These are phyloP conservation scores for Drosophila siamana DNA, from an alignment of 2,888 invertebrate species.

Conservation along the genomic window DNA sequence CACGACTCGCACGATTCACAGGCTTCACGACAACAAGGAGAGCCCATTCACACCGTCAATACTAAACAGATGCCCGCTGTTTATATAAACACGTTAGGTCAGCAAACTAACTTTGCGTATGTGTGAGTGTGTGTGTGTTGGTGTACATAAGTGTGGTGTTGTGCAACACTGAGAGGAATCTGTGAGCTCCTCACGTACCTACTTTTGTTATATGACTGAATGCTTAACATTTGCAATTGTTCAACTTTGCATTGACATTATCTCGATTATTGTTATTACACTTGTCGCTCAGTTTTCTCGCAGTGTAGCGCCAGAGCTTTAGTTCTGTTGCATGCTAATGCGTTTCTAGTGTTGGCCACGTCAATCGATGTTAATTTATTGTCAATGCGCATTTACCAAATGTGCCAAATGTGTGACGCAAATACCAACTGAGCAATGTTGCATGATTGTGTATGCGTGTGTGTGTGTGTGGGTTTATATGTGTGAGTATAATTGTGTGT, in stretches of 20 bases:
- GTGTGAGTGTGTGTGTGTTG: conserved; percentile 1
- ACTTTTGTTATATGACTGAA: too few species aligned
- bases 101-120: conserved; percentile 4
- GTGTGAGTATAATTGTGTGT: conserved; percentile 53
- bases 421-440: conserved; percentile 51
- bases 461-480: conserved; percentile 12
- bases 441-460: background rate
- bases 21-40: conserved; percentile 16
- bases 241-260: background rate
- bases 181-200: too few species aligned
- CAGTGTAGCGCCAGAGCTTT: conserved; percentile 29
- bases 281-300: conserved; percentile 21
- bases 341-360: conserved; percentile 43
- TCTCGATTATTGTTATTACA: background rate
- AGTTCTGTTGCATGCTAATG: conserved; percentile 42
- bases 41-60: conserved; percentile 53
- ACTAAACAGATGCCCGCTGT: conserved; percentile 59
- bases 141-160: conserved; percentile 8
- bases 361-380: conserved; percentile 81
- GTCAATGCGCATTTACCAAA: conserved; percentile 66
- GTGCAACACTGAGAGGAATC: conserved; percentile 28
- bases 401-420: conserved; percentile 62
- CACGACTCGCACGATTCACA: conserved; percentile 22
- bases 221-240: background rate
- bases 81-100: conserved; percentile 48